These are phyloP conservation scores for Eupithecia exiguata DNA, from an alignment of 2,888 invertebrate species.

Conservation along the genomic window DNA sequence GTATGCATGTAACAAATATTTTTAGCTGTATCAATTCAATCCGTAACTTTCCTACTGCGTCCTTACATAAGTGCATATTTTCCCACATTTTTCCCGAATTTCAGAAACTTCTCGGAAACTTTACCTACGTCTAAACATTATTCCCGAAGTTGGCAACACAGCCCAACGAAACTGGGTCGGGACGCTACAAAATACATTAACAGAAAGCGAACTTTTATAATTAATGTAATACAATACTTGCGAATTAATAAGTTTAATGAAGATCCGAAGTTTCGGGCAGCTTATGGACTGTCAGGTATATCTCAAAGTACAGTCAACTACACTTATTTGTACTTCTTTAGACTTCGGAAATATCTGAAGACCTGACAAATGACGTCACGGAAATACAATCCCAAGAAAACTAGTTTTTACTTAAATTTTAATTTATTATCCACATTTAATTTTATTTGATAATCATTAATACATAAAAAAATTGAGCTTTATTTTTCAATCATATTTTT, in stretches of 20 bases:
- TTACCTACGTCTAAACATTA: constrained; percentile 25
- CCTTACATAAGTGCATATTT: background rate
- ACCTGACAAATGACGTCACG: background rate
- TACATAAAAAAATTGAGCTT: no score
- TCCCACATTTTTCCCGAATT: background rate
- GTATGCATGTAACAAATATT: no score
- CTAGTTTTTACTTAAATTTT: no score
- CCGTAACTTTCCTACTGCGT: background rate
- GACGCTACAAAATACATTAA: constrained; percentile 62
- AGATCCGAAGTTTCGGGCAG: constrained; percentile 24
- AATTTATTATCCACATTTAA: no score
- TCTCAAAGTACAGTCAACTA: background rate
- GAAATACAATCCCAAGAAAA: background rate
- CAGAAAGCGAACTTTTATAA: constrained; percentile 66
- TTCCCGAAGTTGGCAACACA: constrained; percentile 53
- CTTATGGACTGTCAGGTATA: constrained; percentile 9
- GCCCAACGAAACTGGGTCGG: constrained; percentile 60
- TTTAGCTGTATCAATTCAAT: background rate
- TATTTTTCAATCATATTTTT: no score
- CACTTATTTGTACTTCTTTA: background rate
- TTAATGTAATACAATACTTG: constrained; percentile 63
- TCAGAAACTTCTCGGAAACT: background rate
- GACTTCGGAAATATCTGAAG: background rate
- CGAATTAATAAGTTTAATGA: constrained; percentile 49
- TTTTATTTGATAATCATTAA: no score